Evolutionary conservation across 2,888 invertebrate species (phyloP).

Genomic region (Cataglyphis altisquamis): DNA sequence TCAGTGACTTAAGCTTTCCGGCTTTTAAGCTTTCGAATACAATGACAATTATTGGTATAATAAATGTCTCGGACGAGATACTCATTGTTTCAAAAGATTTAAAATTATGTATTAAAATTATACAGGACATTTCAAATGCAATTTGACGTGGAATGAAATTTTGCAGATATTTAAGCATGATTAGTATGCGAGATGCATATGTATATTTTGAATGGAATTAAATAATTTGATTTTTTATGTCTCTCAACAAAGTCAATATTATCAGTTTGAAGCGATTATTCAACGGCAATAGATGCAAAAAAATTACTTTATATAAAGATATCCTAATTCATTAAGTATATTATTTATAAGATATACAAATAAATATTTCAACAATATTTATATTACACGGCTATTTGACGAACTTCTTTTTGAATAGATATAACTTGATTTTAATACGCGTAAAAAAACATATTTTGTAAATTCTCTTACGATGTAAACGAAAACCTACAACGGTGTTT

Average conservation of each 20-base stretch:
- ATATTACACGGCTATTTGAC: background rate
- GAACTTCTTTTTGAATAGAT: background rate
- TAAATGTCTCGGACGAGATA: background rate
- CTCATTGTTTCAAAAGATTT: background rate
- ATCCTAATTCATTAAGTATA: background rate
- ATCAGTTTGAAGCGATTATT: background rate
- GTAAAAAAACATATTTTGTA: background rate
- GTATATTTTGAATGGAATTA: background rate
- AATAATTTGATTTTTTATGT: background rate
- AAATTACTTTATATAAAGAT: background rate
- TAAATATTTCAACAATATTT: background rate
- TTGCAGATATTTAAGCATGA: background rate
- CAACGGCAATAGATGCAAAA: background rate
- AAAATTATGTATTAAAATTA: background rate
- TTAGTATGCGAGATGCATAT: background rate
- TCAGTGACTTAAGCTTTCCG: background rate
- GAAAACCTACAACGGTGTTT: slow-evolving; percentile 1
- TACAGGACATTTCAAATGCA: background rate
- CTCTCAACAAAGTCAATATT: background rate
- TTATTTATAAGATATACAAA: background rate
- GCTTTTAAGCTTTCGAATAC: background rate
- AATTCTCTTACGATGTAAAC: slow-evolving; percentile 1
- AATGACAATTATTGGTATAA: background rate
- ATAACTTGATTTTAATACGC: background rate
- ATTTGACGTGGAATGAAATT: background rate